Evolutionary conservation across 2,888 invertebrate species (phyloP).

Genomic region (Tachina lurida): DNA sequence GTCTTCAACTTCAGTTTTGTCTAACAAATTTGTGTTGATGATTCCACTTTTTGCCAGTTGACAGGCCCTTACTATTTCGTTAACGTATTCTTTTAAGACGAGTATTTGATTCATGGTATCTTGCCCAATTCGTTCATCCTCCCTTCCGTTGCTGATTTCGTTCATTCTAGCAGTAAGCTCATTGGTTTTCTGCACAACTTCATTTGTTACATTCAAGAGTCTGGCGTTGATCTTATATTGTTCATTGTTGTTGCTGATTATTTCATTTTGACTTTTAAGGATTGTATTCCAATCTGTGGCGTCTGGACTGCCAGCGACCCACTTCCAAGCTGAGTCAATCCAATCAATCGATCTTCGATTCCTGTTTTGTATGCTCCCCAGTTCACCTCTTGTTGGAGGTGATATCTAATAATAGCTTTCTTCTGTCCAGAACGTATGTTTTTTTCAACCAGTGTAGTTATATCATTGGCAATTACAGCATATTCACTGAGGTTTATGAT

Average conservation of each 20-base stretch:
- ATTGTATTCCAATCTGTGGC: constrained; percentile 17
- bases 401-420: not conserved
- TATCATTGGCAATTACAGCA: not conserved
- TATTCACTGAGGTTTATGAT: constrained; percentile 24
- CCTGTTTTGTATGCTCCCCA: not conserved
- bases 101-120: not conserved
- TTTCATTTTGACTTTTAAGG: not conserved
- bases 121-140: not conserved
- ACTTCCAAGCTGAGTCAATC: constrained; percentile 9
- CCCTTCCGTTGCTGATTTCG: not conserved
- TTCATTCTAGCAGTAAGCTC: not conserved
- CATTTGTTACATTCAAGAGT: not conserved
- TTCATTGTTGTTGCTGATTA: constrained; percentile 4
- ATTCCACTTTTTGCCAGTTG: constrained; percentile 27
- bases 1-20: not conserved
- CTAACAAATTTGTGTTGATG: constrained; percentile 5
- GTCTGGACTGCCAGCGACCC: constrained; percentile 23
- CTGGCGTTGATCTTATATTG: not conserved
- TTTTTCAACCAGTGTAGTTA: constrained; percentile 23
- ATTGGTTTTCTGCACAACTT: not conserved
- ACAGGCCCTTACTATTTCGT: not conserved
- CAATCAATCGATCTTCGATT: constrained; percentile 15
- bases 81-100: not conserved
- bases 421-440: constrained; percentile 37
- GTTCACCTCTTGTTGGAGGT: not conserved